Base-by-base conservation (phyloP, 2,113 vertebrate species). In the Campylorhamphus procurvoides region DNA sequence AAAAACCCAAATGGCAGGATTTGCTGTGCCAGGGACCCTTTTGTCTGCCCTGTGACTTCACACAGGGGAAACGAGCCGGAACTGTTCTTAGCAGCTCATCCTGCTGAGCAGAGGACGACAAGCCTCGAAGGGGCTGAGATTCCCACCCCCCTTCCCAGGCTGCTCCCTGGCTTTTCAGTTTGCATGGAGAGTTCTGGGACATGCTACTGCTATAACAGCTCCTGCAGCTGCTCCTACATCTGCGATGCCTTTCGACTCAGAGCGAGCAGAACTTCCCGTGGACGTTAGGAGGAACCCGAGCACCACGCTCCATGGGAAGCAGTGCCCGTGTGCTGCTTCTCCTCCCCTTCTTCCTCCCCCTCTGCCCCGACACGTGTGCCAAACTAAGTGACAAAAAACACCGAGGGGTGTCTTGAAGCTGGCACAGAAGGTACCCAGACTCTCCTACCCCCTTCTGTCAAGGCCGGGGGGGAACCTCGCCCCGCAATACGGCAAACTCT, bases 271-370 rank as follows among this genome's bases (percentile, higher is more conserved):
- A 67, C 93, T 75, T 14, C 2, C 89, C 27, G 93, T 4, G 5
- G 87, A 90, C 94, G 64, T 94, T 94, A 97, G 96, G 96, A 90
- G 94, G 94, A 97, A 49, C 79, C 94, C 96, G 83, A 96, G 93
- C 79, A 81, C 96, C 23, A 4, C 7, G 28, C 42, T 94, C 19
- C 3, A 14, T 1, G 55, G 0, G 11, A 84, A 35, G 50, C 86
- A 88, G 75, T 10, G 11, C 79, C 66, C 1, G 22, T 27, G 24
- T 0, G 2, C 46, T 40, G 53, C 92, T 71, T 50, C 59, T 53
- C 22, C 63, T 80, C 29, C 23, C 76, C 68, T 20, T 20, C 83
- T 27, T 23, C 83, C 72, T 77, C 37, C 85, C 35, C 1, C 3
- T 37, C 88, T 24, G 35, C 58, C 60, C 73, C 13, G 59, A 78